Evolutionary conservation across 1,140 invertebrate species (phyloP).

Genomic region (Paraescarpia echinospica): DNA sequence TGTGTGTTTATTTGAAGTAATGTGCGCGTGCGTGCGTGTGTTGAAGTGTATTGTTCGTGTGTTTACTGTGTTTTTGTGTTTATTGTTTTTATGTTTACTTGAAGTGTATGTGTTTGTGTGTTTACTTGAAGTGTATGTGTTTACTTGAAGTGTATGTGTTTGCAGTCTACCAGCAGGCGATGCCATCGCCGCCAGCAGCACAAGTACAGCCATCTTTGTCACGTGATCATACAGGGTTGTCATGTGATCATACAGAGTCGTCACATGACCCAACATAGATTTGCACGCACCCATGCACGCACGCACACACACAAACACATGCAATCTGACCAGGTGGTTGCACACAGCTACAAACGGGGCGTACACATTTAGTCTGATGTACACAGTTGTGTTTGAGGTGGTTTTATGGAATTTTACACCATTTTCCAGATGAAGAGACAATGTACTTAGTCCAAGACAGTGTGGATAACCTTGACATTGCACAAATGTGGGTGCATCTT

Average conservation of each 20-base stretch:
- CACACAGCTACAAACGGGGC: background rate
- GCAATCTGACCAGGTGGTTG: background rate
- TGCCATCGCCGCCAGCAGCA: background rate
- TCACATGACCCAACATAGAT: too few species aligned
- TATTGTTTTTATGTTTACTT: too few species aligned
- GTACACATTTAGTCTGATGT: background rate
- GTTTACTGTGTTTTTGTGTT: too few species aligned
- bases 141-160: background rate
- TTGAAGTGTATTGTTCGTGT: too few species aligned
- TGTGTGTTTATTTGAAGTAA: background rate
- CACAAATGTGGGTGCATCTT: background rate
- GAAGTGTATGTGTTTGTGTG: background rate
- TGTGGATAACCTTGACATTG: background rate
- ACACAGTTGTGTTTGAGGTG: background rate
- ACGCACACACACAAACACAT: too few species aligned
- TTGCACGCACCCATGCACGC: too few species aligned
- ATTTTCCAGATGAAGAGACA: background rate
- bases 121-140: background rate
- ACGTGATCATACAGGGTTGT: background rate
- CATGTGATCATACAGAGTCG: background rate
- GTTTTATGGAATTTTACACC: background rate
- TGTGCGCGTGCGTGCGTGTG: background rate
- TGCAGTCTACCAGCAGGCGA: background rate
- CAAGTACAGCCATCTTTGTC: background rate
- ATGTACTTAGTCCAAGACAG: background rate